Conservation (phyloP, 1,140 invertebrate species). For the Drosophila subpulchrella region DNA sequence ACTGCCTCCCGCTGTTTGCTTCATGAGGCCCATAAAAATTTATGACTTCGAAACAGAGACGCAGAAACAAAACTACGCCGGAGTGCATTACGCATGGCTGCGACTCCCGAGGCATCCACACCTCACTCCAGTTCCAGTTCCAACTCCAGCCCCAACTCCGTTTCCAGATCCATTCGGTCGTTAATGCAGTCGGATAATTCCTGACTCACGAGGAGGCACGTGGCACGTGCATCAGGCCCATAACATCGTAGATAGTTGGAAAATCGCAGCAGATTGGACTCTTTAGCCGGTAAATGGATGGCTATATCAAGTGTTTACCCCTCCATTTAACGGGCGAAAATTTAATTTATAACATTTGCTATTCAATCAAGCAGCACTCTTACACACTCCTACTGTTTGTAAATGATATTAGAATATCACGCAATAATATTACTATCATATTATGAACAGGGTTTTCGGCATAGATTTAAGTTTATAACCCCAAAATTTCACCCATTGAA, state of each 20-base stretch:
- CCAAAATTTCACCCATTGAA: background rate
- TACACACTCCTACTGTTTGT: background rate
- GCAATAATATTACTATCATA: background rate
- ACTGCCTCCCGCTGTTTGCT: conserved; percentile 40
- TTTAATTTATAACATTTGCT: conserved; percentile 5
- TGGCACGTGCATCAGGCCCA: conserved; percentile 31
- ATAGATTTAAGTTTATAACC: background rate
- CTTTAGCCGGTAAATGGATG: conserved; percentile 28
- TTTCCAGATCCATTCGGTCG: background rate
- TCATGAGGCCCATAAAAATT: conserved; percentile 55
- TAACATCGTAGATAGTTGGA: conserved; percentile 17
- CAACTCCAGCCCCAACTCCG: background rate
- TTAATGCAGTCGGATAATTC: conserved; percentile 31
- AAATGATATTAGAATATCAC: background rate
- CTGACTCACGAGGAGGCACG: conserved; percentile 20
- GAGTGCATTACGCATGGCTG: conserved; percentile 46
- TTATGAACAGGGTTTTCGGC: too few species aligned
- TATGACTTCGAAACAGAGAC: conserved; percentile 42
- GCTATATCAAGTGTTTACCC: conserved; percentile 34
- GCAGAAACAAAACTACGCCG: conserved; percentile 40
- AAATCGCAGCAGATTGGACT: conserved; percentile 34
- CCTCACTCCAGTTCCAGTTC: conserved; percentile 6
- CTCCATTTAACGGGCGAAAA: conserved; percentile 4
- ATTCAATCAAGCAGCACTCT: conserved; percentile 1
- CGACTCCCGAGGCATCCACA: conserved; percentile 35